These are phyloP conservation scores for Cetoscarus ocellatus DNA, from an alignment of 2,797 vertebrate genomes.

Conservation along the genomic window DNA sequence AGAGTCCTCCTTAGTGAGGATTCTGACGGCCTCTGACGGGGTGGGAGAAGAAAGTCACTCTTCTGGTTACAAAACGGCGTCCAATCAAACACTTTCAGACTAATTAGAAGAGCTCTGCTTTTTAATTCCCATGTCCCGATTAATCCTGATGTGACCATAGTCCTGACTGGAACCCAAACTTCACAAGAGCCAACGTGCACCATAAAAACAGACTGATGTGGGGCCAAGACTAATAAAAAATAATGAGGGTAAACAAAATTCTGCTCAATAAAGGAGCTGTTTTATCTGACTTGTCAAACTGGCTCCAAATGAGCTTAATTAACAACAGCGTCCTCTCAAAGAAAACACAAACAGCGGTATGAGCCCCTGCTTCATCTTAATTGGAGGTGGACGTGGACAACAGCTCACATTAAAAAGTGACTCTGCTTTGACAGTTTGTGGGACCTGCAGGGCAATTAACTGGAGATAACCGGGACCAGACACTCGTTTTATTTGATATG, in stretches of 20 bases:
- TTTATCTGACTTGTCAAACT: not conserved
- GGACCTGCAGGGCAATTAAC: too few relatives aligned
- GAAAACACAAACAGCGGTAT: too few relatives aligned
- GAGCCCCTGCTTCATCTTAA: not conserved
- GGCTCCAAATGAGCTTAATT: not conserved
- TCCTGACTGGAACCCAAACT: conserved; percentile 52
- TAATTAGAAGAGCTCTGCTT: conserved; percentile 89
- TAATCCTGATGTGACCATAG: conserved; percentile 63
- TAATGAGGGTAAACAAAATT: conserved; percentile 16
- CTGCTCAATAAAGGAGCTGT: not conserved
- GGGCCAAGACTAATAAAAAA: conserved; percentile 43
- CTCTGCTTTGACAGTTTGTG: not conserved
- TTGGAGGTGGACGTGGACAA: not conserved
- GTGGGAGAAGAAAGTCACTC: conserved; percentile 89
- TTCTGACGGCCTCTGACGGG: conserved; percentile 84
- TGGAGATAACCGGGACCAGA: too few relatives aligned
- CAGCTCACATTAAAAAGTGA: not conserved
- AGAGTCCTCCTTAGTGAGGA: conserved; percentile 81
- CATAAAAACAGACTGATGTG: conserved; percentile 45
- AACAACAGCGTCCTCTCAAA: not conserved
- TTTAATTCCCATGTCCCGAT: conserved; percentile 85
- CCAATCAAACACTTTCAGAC: conserved; percentile 86
- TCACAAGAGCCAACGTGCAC: conserved; percentile 33
- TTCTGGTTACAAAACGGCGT: conserved; percentile 77
- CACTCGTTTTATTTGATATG: too few relatives aligned